Conservation (phyloP, 2,888 invertebrate species). For the Drosophila tripunctata region DNA sequence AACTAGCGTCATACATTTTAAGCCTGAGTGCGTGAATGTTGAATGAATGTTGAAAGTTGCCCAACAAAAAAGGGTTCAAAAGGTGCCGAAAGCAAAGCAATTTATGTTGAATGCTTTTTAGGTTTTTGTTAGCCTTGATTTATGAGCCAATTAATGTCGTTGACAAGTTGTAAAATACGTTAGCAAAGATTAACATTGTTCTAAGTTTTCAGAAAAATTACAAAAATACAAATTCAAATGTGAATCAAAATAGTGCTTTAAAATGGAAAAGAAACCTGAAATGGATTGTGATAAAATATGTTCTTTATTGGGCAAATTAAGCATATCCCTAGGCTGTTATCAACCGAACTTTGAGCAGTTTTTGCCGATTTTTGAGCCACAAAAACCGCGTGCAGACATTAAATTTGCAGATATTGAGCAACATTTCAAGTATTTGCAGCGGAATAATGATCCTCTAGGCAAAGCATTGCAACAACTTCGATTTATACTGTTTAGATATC, state of each 20-base stretch:
- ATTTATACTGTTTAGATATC: constrained; percentile 26
- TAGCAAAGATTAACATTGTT: neutral
- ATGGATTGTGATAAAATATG: neutral
- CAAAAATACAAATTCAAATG: constrained; percentile 8
- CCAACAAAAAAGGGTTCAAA: neutral
- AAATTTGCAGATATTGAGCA: constrained; percentile 13
- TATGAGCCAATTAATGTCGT: constrained; percentile 70
- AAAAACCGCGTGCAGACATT: neutral
- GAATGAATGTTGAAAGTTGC: constrained; percentile 43
- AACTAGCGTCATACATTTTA: constrained; percentile 64
- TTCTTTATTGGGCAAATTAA: neutral
- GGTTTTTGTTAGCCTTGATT: constrained; percentile 70
- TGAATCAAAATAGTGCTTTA: neutral
- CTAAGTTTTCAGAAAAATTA: neutral
- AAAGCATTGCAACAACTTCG: constrained; percentile 5
- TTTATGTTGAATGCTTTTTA: constrained; percentile 51
- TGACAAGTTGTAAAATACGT: constrained; percentile 10
- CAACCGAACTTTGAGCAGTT: constrained; percentile 2
- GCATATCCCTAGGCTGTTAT: constrained; percentile 1
- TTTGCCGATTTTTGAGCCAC: neutral
- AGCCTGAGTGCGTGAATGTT: constrained; percentile 28
- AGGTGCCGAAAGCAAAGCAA: constrained; percentile 46
- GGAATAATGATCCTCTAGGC: neutral
- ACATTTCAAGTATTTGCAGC: constrained; percentile 13
- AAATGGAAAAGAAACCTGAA: neutral